These are phyloP conservation scores for Pseudomyrmex pallidus DNA, from an alignment of 1,140 invertebrate species.

Conservation along the genomic window DNA sequence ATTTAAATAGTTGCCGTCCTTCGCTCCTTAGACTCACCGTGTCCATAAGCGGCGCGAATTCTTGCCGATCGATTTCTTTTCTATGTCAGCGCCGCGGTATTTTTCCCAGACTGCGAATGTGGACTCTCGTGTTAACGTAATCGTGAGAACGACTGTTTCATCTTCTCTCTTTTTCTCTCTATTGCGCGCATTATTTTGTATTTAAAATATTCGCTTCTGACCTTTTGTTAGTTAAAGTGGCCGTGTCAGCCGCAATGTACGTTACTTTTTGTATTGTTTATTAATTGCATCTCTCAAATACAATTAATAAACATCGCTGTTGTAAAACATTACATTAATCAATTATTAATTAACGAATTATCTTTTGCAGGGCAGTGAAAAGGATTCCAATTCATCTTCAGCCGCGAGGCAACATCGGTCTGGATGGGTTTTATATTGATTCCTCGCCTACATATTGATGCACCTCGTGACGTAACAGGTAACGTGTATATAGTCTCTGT, in stretches of 20 bases:
- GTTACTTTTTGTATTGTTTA: too few relatives aligned
- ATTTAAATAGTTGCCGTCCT: constrained; percentile 62
- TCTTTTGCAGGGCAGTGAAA: constrained; percentile 20
- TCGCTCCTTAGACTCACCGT: constrained; percentile 30
- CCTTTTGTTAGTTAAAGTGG: too few relatives aligned
- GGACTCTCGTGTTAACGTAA: background rate
- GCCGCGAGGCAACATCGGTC: background rate
- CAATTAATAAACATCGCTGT: too few relatives aligned
- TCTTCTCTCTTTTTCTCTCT: too few relatives aligned
- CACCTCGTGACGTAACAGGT: constrained; percentile 10
- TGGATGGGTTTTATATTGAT: constrained; percentile 22
- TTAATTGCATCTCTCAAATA: too few relatives aligned
- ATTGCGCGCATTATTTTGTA: too few relatives aligned
- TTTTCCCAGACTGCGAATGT: constrained; percentile 18
- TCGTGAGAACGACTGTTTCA: background rate
- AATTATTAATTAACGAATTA: background rate
- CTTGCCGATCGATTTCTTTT: constrained; percentile 48
- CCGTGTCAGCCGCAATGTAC: too few relatives aligned
- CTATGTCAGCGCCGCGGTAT: background rate
- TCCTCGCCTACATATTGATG: background rate
- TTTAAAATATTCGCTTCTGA: too few relatives aligned
- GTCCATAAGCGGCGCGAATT: constrained; percentile 59
- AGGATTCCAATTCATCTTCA: background rate
- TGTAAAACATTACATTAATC: background rate
- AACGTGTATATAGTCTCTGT: background rate